These are phyloP conservation scores for Drosophila serrata DNA, from an alignment of 1,140 invertebrate species.

Conservation along the genomic window DNA sequence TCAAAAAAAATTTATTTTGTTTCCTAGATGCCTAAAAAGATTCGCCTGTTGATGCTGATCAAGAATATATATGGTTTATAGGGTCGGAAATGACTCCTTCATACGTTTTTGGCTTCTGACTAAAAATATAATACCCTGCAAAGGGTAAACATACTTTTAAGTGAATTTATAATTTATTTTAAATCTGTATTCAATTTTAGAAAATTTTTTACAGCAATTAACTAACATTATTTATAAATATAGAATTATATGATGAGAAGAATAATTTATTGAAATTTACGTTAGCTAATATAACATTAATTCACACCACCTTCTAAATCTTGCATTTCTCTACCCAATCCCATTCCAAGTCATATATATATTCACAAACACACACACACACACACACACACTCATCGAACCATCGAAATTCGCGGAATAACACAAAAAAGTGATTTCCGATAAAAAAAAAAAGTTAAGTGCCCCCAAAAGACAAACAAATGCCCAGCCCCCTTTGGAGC, in stretches of 20 bases:
- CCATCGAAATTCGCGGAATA: constrained; percentile 65
- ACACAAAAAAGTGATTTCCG: constrained; percentile 66
- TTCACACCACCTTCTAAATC: background rate
- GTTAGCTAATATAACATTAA: background rate
- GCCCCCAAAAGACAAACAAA: constrained; percentile 68
- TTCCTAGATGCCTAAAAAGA: too few relatives aligned
- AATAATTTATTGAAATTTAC: background rate
- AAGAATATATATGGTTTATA: too few relatives aligned
- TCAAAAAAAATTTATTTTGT: too few relatives aligned
- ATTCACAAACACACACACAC: background rate
- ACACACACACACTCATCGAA: constrained; percentile 30
- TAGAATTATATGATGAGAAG: background rate
- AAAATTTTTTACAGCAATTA: too few relatives aligned
- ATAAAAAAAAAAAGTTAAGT: constrained; percentile 82
- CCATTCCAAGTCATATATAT: constrained; percentile 7
- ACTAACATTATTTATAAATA: too few relatives aligned
- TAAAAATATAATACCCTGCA: too few relatives aligned
- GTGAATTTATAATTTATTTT: too few relatives aligned
- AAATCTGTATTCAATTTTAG: too few relatives aligned
- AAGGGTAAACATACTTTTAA: too few relatives aligned
- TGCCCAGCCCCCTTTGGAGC: constrained; percentile 32
- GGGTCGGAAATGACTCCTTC: too few relatives aligned
- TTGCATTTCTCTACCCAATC: background rate
- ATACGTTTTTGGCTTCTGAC: too few relatives aligned
- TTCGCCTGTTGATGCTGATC: too few relatives aligned